Evolutionary conservation across 2,113 vertebrate species (phyloP).

Genomic region (Oryzias celebensis): DNA sequence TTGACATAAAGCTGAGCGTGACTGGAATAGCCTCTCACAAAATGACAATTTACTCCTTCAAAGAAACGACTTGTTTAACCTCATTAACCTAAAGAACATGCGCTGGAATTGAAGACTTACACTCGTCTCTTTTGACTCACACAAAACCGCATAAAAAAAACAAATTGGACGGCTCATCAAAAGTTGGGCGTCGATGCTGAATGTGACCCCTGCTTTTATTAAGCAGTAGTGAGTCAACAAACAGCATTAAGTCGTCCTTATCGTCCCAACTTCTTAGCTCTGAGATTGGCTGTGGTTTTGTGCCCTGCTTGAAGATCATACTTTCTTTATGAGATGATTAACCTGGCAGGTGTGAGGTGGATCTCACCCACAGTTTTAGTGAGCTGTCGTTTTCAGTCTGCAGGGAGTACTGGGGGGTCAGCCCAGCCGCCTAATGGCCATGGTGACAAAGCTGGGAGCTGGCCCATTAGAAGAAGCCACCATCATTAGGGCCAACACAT

Average conservation of each 20-base stretch:
- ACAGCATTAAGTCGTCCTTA: conserved; percentile 22
- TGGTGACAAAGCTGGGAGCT: conserved; percentile 56
- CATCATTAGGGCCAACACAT: conserved; percentile 62
- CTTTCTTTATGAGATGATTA: conserved; percentile 59
- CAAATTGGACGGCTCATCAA: conserved; percentile 53
- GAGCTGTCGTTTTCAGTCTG: conserved; percentile 49
- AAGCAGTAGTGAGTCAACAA: conserved; percentile 39
- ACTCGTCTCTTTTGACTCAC: conserved; percentile 14
- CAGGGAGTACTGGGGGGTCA: conserved; percentile 55
- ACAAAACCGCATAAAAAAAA: conserved; percentile 25
- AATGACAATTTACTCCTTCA: conserved; percentile 59
- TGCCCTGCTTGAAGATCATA: conserved; percentile 41
- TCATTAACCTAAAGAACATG: conserved; percentile 68
- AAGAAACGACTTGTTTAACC: conserved; percentile 72
- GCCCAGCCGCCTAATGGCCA: conserved; percentile 50
- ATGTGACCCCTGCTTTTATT: conserved; percentile 56
- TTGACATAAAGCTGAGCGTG: conserved; percentile 69
- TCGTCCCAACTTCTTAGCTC: conserved; percentile 10
- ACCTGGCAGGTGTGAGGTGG: conserved; percentile 64
- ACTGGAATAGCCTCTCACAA: conserved; percentile 64
- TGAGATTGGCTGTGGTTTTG: conserved; percentile 28
- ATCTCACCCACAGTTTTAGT: conserved; percentile 54
- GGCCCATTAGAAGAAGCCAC: conserved; percentile 57
- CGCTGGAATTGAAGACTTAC: conserved; percentile 53
- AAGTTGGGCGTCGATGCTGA: conserved; percentile 50